A percentile compares a stretch with the other conserved stretches of the same genome.
Conservation (phyloP, 2,113 vertebrate genomes). For the Petromus typicus region DNA sequence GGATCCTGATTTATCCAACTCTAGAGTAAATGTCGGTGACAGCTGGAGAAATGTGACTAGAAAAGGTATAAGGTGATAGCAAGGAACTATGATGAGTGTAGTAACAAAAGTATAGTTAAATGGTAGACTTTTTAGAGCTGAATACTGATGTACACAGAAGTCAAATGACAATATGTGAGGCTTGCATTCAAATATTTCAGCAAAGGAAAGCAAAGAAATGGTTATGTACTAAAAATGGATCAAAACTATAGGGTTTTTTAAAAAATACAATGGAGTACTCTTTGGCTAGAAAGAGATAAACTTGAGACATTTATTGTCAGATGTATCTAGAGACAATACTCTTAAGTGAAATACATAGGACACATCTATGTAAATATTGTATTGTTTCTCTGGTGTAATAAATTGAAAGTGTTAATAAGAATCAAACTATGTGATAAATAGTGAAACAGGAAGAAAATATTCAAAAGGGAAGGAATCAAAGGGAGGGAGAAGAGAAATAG, state of each 20-base stretch:
- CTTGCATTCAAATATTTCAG: constrained; percentile 1
- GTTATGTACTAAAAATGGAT: neutral
- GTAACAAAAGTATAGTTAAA: neutral
- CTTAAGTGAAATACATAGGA: too few relatives aligned
- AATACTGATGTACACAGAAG: neutral
- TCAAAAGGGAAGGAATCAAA: too few relatives aligned
- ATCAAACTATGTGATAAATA: too few relatives aligned
- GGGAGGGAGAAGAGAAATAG: too few relatives aligned
- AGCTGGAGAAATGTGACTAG: neutral
- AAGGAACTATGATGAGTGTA: neutral
- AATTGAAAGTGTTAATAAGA: too few relatives aligned
- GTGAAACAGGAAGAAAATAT: too few relatives aligned
- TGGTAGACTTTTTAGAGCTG: neutral
- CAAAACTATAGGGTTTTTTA: neutral
- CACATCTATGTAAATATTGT: too few relatives aligned
- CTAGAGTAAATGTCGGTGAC: neutral
- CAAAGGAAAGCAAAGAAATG: constrained; percentile 1
- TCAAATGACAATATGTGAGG: neutral
- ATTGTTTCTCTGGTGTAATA: too few relatives aligned
- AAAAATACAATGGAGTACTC: too few relatives aligned
- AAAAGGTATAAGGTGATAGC: neutral
- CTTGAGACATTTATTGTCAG: too few relatives aligned
- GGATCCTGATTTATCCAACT: neutral
- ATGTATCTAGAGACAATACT: too few relatives aligned
- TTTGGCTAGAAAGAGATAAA: too few relatives aligned